Base-by-base conservation (phyloP, 2,113 vertebrate species). In the Saimiri boliviensis region DNA sequence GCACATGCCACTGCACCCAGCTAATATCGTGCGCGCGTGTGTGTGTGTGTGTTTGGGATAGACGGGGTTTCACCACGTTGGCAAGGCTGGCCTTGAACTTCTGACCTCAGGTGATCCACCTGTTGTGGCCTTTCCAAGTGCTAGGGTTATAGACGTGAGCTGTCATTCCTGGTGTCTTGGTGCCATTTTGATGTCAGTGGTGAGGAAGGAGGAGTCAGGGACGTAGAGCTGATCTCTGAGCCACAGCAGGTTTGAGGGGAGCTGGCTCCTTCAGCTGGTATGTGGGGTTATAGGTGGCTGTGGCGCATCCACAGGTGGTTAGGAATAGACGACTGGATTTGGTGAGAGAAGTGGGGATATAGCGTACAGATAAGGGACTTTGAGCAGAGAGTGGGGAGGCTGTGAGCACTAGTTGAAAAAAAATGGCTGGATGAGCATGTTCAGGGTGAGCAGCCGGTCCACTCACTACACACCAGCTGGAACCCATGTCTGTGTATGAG, bases 261-360 rank as follows among this genome's bases (percentile, higher is more conserved):
- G 9, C 12, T 3, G n/a, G 5, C 60, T 17, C 0, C 5, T 49
- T 40, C 70, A 21, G n/a, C 23, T 0, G 10, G 6, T 54, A 19
- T 13, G 20, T 47, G 32, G 40, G 30, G 12, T 27, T 40, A 11
- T 7, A 37, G 47, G 25, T 17, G 1, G 5, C 37, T 3, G 5
- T 12, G 16, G 13, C 17, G 2, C 1, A 0, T 25, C 54, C 7
- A 3, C 8, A 27, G 52, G 27, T 47, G 20, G 47, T 1, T 58
- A 70, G 56, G 35, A 58, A 47, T 14, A 0, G 37, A 68, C 2
- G 20, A 8, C 10, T 71, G 40, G 27, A 27, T 84, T 47, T 56
- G 40, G 56, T 27, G 56, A 19, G 32, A 35, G 25, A 37, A 5
- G 3, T 20, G 12, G 21, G 30, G 16, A 19, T 3, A 20, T 68